Evolutionary conservation across 2,888 invertebrate genomes (phyloP), one percentile per base, ranked within the genome.

Genomic region (Habrosyne pyritoides): DNA sequence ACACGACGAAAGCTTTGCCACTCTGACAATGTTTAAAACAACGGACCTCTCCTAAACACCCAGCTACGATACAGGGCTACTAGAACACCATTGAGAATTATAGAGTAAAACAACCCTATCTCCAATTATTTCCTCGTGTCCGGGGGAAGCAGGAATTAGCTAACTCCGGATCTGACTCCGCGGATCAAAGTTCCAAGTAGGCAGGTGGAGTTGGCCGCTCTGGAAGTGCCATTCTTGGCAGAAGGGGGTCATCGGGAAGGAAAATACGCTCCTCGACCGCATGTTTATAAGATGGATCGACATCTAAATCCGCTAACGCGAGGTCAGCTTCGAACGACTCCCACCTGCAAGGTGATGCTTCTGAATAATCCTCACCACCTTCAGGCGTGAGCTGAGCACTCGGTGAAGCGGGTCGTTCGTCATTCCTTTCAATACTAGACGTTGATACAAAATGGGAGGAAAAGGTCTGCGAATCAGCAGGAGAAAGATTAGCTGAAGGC

Each of bases 401-500:
- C 0, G 94, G 94, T 52, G 94, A 93, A 14, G 89, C 83, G 6
- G 90, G 85, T 24, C 86, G 86, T 50, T 86, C 90, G 60, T 89
- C 87, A 47, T 91, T 88, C 62, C 73, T 88, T 63, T 92, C 93
- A 59, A 93, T 89, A 68, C 93, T 93, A 4, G 90, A 91, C 0
- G 91, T 83, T 0, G 93, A 93, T 7, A 94, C 94, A 73, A 94
- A 94, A 78, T 94, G 94, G 47, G 94, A 94, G 46, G 94, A 94
- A 69, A 94, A 94, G 8, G 94, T 93, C 78, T 94, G 94, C 2
- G 94, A 94, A 68, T 93, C 93, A 50, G 87, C 93, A 63, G 94
- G 83, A 22, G 93, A 94, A 14, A 95, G 91, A 77, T 95, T 95
- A 14, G 95, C 94, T 49, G 94, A 94, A 21, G 95, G 95, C 3